These are phyloP conservation scores for Heliconius charithonia DNA, from an alignment of 2,888 invertebrate genomes.

Conservation along the genomic window DNA sequence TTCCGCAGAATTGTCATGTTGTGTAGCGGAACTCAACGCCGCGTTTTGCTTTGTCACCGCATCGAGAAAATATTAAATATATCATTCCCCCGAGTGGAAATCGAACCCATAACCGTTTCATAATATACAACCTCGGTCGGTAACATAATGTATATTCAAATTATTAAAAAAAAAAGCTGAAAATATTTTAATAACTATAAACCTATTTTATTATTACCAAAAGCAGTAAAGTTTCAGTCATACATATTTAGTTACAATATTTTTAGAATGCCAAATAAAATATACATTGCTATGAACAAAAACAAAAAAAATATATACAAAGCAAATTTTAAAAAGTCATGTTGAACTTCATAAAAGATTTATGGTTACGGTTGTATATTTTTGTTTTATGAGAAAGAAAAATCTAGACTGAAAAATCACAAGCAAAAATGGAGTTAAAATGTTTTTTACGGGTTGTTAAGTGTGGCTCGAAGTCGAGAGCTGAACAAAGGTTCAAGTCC, in stretches of 20 bases:
- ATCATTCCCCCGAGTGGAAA: too few species aligned
- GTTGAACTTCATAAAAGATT: conserved; percentile 22
- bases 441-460: conserved; percentile 59
- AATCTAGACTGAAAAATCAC: conserved; percentile 33
- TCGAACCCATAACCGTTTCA: too few species aligned
- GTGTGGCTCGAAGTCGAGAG: conserved; percentile 70
- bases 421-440: conserved; percentile 69
- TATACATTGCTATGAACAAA: conserved; percentile 9
- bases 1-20: too few species aligned
- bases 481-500: conserved; percentile 69
- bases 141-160: too few species aligned
- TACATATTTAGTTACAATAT: neutral
- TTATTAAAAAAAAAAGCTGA: neutral
- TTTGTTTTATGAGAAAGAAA: conserved; percentile 12
- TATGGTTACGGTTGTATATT: conserved; percentile 24
- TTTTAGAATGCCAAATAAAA: conserved; percentile 6
- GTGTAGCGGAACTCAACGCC: too few species aligned
- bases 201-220: neutral
- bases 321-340: conserved; percentile 2
- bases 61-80: too few species aligned
- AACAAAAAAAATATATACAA: neutral
- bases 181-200: neutral
- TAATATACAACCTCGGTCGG: too few species aligned
- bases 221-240: neutral
- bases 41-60: too few species aligned